Evolutionary conservation across 2,888 invertebrate species (phyloP).

Genomic region (Drosophila demipolita): DNA sequence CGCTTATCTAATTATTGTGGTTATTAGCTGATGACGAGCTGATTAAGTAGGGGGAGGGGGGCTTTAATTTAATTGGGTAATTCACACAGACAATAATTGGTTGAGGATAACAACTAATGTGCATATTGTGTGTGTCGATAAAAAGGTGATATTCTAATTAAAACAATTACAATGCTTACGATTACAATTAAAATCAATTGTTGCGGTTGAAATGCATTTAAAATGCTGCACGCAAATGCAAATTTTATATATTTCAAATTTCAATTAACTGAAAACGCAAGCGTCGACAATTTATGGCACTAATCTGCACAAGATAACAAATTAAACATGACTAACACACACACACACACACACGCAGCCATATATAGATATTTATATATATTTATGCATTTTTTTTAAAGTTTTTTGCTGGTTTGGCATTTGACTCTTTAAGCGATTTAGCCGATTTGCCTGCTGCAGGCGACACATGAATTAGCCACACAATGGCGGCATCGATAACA

Average conservation of each 20-base stretch:
- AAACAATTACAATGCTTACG: slow-evolving; percentile 17
- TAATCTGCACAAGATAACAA: slow-evolving; percentile 36
- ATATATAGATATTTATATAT: neutral
- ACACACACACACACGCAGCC: neutral
- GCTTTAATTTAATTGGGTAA: slow-evolving; percentile 54
- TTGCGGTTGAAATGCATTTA: slow-evolving; percentile 45
- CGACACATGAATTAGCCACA: slow-evolving; percentile 80
- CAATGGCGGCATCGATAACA: slow-evolving; percentile 61
- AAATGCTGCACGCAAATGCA: slow-evolving; percentile 9
- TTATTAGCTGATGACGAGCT: slow-evolving; percentile 17
- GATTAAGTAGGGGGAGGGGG: slow-evolving; percentile 29
- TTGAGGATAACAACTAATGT: slow-evolving; percentile 7
- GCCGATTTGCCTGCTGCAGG: slow-evolving; percentile 64
- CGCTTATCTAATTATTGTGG: neutral
- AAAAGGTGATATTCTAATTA: neutral
- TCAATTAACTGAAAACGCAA: slow-evolving; percentile 8
- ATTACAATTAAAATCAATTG: slow-evolving; percentile 53
- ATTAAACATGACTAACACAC: slow-evolving; percentile 11
- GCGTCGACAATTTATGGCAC: slow-evolving; percentile 35
- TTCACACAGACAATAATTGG: slow-evolving; percentile 34
- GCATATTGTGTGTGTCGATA: neutral
- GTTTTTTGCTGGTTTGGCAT: slow-evolving; percentile 31
- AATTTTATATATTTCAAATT: slow-evolving; percentile 48
- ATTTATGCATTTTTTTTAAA: slow-evolving; percentile 44
- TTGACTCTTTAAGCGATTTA: slow-evolving; percentile 77